Evolutionary conservation across 2,113 vertebrate species (phyloP).

Genomic region (Falco punctatus): DNA sequence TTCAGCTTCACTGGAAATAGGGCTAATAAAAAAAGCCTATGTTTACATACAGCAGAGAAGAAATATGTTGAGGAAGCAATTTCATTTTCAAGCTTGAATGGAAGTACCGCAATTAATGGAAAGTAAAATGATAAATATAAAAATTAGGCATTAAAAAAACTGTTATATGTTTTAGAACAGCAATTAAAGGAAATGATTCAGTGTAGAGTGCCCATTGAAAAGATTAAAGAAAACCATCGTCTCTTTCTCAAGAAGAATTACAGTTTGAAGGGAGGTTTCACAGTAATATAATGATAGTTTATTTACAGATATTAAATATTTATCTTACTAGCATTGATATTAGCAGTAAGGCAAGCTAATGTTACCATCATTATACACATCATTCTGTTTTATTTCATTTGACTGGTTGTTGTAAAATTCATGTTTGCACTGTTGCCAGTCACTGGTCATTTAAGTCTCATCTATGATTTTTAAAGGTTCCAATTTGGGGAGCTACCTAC

Average conservation of each 20-base stretch:
- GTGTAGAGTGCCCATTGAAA: not conserved
- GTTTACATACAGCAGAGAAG: slow-evolving; percentile 40
- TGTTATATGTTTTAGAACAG: slow-evolving; percentile 38
- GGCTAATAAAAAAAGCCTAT: slow-evolving; percentile 10
- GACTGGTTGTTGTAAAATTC: slow-evolving; percentile 21
- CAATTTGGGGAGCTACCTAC: slow-evolving; percentile 33
- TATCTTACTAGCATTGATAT: slow-evolving; percentile 28
- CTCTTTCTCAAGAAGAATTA: slow-evolving; percentile 45
- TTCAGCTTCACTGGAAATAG: slow-evolving; percentile 9
- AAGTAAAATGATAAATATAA: slow-evolving; percentile 58
- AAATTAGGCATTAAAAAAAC: slow-evolving; percentile 42
- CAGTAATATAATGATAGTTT: slow-evolving; percentile 9
- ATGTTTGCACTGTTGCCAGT: not conserved
- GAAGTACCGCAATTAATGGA: slow-evolving; percentile 47
- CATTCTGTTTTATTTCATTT: slow-evolving; percentile 40
- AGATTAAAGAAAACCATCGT: slow-evolving; percentile 10
- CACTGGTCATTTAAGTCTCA: not conserved
- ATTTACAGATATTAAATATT: slow-evolving; percentile 58
- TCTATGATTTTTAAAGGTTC: slow-evolving; percentile 16
- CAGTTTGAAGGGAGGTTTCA: not conserved
- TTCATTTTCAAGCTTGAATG: slow-evolving; percentile 51
- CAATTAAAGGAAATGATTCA: slow-evolving; percentile 57
- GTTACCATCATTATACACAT: slow-evolving; percentile 13
- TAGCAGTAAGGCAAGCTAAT: slow-evolving; percentile 37
- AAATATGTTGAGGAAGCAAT: slow-evolving; percentile 27